Percentiles rank a stretch among this genome's conserved stretches.
phyloP scores from a whole-genome alignment of 2,888 invertebrate genomes.

The Crossocerus cetratus region DNA sequence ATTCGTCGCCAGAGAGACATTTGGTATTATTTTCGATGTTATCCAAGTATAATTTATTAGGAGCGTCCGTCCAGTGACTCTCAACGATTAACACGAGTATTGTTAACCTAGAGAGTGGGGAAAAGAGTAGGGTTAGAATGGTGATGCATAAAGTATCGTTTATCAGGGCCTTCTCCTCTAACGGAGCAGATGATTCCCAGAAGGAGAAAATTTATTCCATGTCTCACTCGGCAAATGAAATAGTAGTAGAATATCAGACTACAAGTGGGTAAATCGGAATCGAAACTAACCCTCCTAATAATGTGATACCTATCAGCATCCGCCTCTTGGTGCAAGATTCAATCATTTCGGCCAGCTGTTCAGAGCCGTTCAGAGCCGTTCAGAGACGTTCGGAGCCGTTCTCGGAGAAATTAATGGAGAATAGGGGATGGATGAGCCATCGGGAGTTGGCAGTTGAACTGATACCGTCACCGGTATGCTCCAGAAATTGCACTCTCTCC shows the following conservation, averaged over 20 bases:
- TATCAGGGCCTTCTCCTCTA: too few species aligned
- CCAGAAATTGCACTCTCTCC: too few species aligned
- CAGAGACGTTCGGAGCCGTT: too few species aligned
- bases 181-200: too few species aligned
- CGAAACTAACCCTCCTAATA: slow-evolving; percentile 85
- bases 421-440: too few species aligned
- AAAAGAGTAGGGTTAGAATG: background rate
- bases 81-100: slow-evolving; percentile 89
- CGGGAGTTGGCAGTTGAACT: too few species aligned
- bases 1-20: slow-evolving; percentile 86
- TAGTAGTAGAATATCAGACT: background rate
- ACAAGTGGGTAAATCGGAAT: background rate
- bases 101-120: slow-evolving; percentile 83
- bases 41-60: slow-evolving; percentile 82
- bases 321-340: slow-evolving; percentile 91
- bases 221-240: background rate
- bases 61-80: slow-evolving; percentile 84
- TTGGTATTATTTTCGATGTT: slow-evolving; percentile 86
- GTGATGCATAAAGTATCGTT: background rate
- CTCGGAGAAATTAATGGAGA: too few species aligned
- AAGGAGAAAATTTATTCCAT: background rate
- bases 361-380: too few species aligned
- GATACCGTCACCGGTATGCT: too few species aligned
- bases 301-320: slow-evolving; percentile 88
- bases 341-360: slow-evolving; percentile 80